These are phyloP conservation scores for Cephus runcator DNA, from an alignment of 2,888 invertebrate species.

Conservation along the genomic window DNA sequence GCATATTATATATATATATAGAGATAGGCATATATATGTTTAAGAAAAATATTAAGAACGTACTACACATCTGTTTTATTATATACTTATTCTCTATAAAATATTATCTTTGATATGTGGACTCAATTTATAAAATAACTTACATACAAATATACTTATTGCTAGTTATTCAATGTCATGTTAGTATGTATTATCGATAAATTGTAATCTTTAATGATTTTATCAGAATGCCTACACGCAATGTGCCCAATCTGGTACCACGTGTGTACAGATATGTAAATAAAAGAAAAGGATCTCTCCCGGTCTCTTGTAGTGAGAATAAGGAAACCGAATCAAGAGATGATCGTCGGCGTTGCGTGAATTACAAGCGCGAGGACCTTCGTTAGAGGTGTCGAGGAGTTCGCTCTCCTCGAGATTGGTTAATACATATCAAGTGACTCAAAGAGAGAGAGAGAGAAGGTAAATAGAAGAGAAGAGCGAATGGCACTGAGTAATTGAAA, in stretches of 20 bases:
- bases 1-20: background rate
- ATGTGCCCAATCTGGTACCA: background rate
- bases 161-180: slow-evolving; percentile 10
- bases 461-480: background rate
- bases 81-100: slow-evolving; percentile 47
- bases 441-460: background rate
- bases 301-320: background rate
- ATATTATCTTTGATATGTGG: slow-evolving; percentile 57
- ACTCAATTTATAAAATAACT: slow-evolving; percentile 54
- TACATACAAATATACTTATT: slow-evolving; percentile 44
- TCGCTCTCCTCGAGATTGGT: background rate
- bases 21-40: background rate
- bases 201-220: background rate
- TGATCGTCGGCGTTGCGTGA: background rate
- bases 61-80: slow-evolving; percentile 6
- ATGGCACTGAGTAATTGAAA: background rate
- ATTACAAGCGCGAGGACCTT: background rate
- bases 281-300: background rate
- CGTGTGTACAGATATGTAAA: background rate
- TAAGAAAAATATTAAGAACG: background rate
- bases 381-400: background rate
- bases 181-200: background rate
- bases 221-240: background rate
- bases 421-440: background rate
- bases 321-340: background rate